Evolutionary conservation across 2,113 vertebrate species (phyloP), one percentile per base, ranked within the genome.

Genomic region (Oreotragus oreotragus): DNA sequence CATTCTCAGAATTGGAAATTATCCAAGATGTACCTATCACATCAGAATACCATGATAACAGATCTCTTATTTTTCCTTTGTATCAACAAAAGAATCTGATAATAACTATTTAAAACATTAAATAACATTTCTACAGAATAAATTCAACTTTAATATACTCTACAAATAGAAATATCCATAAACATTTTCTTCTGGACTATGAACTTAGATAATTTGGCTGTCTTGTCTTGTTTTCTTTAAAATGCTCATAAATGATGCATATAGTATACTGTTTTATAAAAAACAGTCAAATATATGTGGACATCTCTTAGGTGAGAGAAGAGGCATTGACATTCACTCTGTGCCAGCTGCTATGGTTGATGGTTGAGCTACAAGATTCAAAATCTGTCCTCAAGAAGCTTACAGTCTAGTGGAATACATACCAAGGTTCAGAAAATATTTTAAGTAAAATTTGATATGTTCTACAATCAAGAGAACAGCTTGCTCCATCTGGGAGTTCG

Each of bases 1-100:
- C 86, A 25, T 96, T 96, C 76, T 97, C 77, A 92, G 45, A 97
- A 84, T 39, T 97, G 77, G 70, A 43, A 92, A 80, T 97, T 66
- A 84, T 57, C 53, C 13, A 89, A 96, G 79, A 86, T 76, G 7
- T 76, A 79, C 43, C 90, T 95, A 87, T 49, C 53, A 36, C 86
- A 60, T 84, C 55, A 91, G 89, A 94, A 91, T 45, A 51, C 39
- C 8, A n/a, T 55, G 23, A 83, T 90, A 85, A 53, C 5, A 30
- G 55, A 81, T 57, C 33, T 96, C 7, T 62, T 96, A 36, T 62
- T 97, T 77, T 94, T 95, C 33, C 66, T 43, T 86, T 79, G n/a
- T 55, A 84, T 73, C 97, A 83, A 94, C 47, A 81, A 85, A 97
- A 85, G 73, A 97, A 15, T 60, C 47, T 23, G 92, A 25, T 73